Conservation (phyloP, 2,888 invertebrate genomes). For the Aphodius sticticus region DNA sequence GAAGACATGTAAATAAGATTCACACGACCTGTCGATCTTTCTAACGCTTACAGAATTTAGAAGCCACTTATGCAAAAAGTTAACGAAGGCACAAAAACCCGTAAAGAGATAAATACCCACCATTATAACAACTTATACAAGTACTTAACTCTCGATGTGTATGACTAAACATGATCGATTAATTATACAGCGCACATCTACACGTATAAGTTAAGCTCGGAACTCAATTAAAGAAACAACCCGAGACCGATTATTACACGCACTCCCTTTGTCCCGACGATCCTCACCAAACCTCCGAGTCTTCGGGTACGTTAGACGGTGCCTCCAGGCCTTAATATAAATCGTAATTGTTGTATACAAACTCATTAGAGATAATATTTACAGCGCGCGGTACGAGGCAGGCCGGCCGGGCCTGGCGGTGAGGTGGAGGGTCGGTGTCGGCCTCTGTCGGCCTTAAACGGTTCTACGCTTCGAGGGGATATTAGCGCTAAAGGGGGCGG, state of each 20-base stretch:
- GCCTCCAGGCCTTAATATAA: constrained; percentile 18
- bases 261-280: not conserved
- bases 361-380: constrained; percentile 34
- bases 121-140: not conserved
- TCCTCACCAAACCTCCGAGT: not conserved
- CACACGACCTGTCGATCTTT: too few relatives aligned
- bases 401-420: not conserved
- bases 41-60: too few relatives aligned
- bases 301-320: not conserved
- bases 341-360: constrained; percentile 29
- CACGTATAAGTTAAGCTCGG: not conserved
- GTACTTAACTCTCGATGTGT: not conserved
- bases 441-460: constrained; percentile 31
- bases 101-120: not conserved
- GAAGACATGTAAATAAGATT: too few relatives aligned
- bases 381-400: constrained; percentile 12
- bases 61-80: too few relatives aligned
- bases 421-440: not conserved
- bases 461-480: constrained; percentile 38
- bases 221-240: constrained; percentile 25
- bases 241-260: constrained; percentile 18
- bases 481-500: constrained; percentile 37
- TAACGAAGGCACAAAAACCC: not conserved
- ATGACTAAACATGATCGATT: constrained; percentile 18
- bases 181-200: constrained; percentile 13